Percentiles rank a stretch among this genome's conserved stretches.
phyloP scores from a whole-genome alignment of 2,888 invertebrate species.

The Trachelus stipa region DNA sequence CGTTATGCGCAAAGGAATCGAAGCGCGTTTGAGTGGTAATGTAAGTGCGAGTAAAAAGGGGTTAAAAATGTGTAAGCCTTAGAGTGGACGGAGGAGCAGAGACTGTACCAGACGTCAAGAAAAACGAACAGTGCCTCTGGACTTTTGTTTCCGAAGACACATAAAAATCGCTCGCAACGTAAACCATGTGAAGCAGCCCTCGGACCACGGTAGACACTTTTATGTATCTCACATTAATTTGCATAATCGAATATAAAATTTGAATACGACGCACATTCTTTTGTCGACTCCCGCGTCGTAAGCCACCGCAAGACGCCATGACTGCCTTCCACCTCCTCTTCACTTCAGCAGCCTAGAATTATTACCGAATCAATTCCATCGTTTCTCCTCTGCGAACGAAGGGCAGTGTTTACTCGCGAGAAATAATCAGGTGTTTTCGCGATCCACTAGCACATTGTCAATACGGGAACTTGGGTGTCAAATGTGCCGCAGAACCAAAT shows the following conservation, averaged over 20 bases:
- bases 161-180: slow-evolving; percentile 54
- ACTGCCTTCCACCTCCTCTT: not conserved
- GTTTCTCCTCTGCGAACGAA: slow-evolving; percentile 6
- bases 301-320: slow-evolving; percentile 22
- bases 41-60: too few relatives aligned
- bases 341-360: slow-evolving; percentile 1
- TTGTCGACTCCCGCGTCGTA: slow-evolving; percentile 30
- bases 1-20: slow-evolving; percentile 24
- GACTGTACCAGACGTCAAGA: slow-evolving; percentile 18
- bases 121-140: slow-evolving; percentile 53
- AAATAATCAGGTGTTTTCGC: slow-evolving; percentile 1
- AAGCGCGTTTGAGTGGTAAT: not conserved
- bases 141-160: slow-evolving; percentile 60
- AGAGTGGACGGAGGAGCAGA: too few relatives aligned
- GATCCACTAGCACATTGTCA: not conserved
- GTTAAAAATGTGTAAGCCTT: too few relatives aligned
- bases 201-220: slow-evolving; percentile 56
- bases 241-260: slow-evolving; percentile 65
- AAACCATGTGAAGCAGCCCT: slow-evolving; percentile 39
- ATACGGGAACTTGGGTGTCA: not conserved
- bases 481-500: too few relatives aligned
- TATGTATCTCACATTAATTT: slow-evolving; percentile 64
- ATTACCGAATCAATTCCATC: slow-evolving; percentile 20
- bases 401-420: too few relatives aligned
- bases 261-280: slow-evolving; percentile 53